Evolutionary conservation across 2,797 vertebrate genomes (phyloP).

Genomic region (Neosilurus mollespiculum): DNA sequence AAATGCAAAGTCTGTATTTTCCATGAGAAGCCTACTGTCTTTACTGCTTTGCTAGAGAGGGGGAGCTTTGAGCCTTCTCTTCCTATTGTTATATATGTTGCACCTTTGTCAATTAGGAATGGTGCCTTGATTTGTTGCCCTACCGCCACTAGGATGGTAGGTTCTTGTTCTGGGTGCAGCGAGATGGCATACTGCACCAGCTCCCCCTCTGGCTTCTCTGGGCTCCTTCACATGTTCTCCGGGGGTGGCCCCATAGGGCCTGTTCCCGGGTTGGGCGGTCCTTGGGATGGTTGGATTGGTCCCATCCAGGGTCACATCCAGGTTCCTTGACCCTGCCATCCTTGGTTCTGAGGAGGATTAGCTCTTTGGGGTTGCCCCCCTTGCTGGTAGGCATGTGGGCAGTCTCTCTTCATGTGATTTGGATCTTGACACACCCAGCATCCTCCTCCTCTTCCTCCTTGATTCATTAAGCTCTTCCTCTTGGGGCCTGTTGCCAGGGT

Average conservation of each 20-base stretch:
- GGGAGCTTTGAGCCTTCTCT: no score
- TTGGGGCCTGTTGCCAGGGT: no score
- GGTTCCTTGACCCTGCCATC: not conserved
- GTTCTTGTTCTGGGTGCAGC: no score
- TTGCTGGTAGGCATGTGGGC: not conserved
- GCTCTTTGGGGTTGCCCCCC: not conserved
- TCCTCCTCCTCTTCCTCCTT: not conserved
- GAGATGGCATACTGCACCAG: no score
- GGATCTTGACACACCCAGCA: not conserved
- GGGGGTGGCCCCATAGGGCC: not conserved
- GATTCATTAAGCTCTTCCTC: no score
- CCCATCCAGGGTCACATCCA: no score
- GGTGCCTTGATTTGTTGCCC: not conserved
- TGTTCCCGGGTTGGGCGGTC: not conserved
- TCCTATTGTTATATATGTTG: not conserved
- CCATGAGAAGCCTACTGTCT: not conserved
- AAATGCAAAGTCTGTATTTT: not conserved
- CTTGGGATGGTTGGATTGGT: no score
- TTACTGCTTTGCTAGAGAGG: no score
- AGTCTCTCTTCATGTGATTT: rapidly evolving
- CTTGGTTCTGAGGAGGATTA: not conserved
- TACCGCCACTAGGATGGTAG: rapidly evolving
- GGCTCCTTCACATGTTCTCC: no score
- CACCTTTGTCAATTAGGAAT: no score
- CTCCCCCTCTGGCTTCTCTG: no score